These are phyloP conservation scores for Hyalella azteca DNA, from an alignment of 2,888 invertebrate species.

Conservation along the genomic window DNA sequence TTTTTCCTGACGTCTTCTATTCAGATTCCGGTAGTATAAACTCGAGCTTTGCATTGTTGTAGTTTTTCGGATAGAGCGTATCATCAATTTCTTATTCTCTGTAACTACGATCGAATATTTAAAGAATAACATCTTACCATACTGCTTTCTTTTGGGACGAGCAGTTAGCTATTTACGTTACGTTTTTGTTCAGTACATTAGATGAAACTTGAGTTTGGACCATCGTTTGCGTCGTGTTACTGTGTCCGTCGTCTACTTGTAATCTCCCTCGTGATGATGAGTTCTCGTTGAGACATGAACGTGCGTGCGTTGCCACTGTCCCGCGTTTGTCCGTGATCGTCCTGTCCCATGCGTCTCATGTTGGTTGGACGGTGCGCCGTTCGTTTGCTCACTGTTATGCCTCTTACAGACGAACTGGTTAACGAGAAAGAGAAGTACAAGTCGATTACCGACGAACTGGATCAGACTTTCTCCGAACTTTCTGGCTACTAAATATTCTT, in stretches of 20 bases:
- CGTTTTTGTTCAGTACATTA: no score
- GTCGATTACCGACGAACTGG: slow-evolving; percentile 96
- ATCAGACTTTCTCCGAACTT: slow-evolving; percentile 94
- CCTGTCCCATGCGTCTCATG: slow-evolving; percentile 12
- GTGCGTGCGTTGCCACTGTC: background rate
- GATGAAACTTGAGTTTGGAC: background rate
- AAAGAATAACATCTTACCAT: no score
- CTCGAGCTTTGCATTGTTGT: no score
- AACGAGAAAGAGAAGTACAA: slow-evolving; percentile 89
- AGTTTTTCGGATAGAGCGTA: no score
- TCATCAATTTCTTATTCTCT: no score
- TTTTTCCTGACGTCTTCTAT: no score
- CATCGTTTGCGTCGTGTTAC: slow-evolving; percentile 5
- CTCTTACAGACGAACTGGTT: slow-evolving; percentile 80
- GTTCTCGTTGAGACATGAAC: background rate
- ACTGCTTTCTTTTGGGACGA: no score
- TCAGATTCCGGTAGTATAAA: no score
- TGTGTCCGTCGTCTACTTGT: slow-evolving; percentile 21
- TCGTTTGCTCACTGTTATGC: slow-evolving; percentile 55
- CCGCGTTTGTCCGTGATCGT: background rate
- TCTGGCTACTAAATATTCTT: slow-evolving; percentile 83
- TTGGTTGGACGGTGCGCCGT: slow-evolving; percentile 43
- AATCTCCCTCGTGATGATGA: background rate
- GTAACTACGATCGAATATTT: no score
- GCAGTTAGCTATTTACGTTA: no score